Evolutionary conservation across 1,140 invertebrate species (phyloP).

Genomic region (Cotesia typhae): DNA sequence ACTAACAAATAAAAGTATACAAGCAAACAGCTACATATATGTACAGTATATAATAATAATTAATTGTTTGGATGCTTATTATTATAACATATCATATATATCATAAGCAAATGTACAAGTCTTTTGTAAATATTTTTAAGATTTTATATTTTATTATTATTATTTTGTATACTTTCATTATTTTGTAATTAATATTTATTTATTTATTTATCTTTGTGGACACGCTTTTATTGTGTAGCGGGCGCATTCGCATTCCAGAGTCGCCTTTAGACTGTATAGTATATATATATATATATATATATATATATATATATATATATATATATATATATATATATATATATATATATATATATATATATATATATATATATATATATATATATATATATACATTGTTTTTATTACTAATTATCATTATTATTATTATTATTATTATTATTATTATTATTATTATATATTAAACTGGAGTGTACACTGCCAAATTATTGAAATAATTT

Average conservation of each 20-base stretch:
- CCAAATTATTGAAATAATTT: constrained; percentile 46
- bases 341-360: constrained; percentile 43
- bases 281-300: constrained; percentile 44
- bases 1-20: constrained; percentile 1
- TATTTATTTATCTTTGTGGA: constrained; percentile 8
- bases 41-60: constrained; percentile 12
- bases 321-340: constrained; percentile 42
- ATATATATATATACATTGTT: constrained; percentile 38
- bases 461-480: constrained; percentile 61
- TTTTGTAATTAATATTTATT: constrained; percentile 27
- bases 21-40: constrained; percentile 15
- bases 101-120: too few species aligned
- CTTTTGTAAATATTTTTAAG: constrained; percentile 25
- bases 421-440: too few species aligned
- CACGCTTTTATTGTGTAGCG: constrained; percentile 3
- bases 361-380: constrained; percentile 44
- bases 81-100: background rate
- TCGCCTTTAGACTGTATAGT: constrained; percentile 36
- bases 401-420: too few species aligned
- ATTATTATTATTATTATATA: too few species aligned
- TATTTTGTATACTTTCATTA: constrained; percentile 4
- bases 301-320: constrained; percentile 44
- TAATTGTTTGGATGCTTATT: too few species aligned
- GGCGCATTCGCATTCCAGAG: constrained; percentile 36
- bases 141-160: background rate